Percentiles rank a stretch among this genome's conserved stretches.
Evolutionary conservation across 2,888 invertebrate genomes (phyloP).

Genomic region (Lomographa bimaculata): DNA sequence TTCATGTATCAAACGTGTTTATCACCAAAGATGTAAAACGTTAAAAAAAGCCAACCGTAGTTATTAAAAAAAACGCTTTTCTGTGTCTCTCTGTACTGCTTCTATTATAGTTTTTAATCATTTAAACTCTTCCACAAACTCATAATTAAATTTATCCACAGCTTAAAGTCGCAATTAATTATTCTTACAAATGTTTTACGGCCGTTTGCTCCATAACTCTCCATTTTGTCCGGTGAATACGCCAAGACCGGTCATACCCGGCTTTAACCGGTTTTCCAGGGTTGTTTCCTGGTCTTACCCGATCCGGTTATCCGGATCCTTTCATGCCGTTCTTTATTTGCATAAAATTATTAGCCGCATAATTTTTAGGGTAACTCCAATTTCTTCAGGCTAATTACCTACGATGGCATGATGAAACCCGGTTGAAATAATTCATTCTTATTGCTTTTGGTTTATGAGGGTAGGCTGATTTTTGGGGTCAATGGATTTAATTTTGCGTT

Average conservation of each 20-base stretch:
- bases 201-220: constrained; percentile 17
- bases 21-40: too few relatives aligned
- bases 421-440: constrained; percentile 12
- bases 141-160: constrained; percentile 13
- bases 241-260: constrained; percentile 12
- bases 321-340: constrained; percentile 24
- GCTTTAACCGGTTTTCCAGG: constrained; percentile 3
- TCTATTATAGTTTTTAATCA: too few relatives aligned
- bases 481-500: too few relatives aligned
- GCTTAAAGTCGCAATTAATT: constrained; percentile 15
- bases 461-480: too few relatives aligned
- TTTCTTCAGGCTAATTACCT: constrained; percentile 35
- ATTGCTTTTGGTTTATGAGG: constrained; percentile 11
- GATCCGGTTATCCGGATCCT: constrained; percentile 27
- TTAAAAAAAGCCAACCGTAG: too few relatives aligned
- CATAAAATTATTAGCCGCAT: constrained; percentile 36
- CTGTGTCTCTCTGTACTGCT: too few relatives aligned
- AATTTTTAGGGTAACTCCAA: constrained; percentile 30
- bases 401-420: constrained; percentile 12
- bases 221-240: constrained; percentile 17
- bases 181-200: constrained; percentile 20
- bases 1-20: too few relatives aligned
- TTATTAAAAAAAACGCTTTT: too few relatives aligned
- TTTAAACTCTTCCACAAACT: constrained; percentile 2
- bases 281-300: constrained; percentile 16